Conservation (phyloP, 2,113 vertebrate genomes). For the Abramis brama region DNA sequence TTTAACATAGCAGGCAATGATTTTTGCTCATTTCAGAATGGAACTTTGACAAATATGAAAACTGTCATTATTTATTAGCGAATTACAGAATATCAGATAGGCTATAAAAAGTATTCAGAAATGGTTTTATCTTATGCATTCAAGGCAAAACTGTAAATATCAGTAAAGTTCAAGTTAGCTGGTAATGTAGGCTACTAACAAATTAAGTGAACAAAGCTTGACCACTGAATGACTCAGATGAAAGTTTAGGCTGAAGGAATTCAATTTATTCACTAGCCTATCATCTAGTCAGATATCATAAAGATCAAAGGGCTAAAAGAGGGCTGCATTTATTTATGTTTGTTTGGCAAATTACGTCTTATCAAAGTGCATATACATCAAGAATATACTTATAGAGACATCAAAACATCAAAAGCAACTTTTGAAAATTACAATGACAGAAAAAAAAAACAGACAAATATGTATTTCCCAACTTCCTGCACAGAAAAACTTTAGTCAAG, state of each 20-base stretch:
- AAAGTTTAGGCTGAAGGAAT: too few species aligned
- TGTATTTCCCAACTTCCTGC: not conserved
- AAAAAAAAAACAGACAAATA: not conserved
- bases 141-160: not conserved
- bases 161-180: not conserved
- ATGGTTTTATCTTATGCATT: not conserved
- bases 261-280: too few species aligned
- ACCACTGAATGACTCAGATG: not conserved
- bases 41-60: not conserved
- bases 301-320: not conserved
- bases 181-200: not conserved
- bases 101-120: not conserved
- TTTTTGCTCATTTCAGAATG: not conserved
- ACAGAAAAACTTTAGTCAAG: not conserved
- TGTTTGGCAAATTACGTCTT: not conserved
- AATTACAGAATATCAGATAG: not conserved
- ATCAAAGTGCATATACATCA: not conserved
- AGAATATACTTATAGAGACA: not conserved
- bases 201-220: not conserved
- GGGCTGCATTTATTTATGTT: not conserved
- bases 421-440: not conserved
- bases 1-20: too few species aligned
- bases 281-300: not conserved
- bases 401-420: not conserved
- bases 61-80: not conserved